Evolutionary conservation across 2,888 invertebrate genomes (phyloP).

Genomic region (Heliothis peltigera): DNA sequence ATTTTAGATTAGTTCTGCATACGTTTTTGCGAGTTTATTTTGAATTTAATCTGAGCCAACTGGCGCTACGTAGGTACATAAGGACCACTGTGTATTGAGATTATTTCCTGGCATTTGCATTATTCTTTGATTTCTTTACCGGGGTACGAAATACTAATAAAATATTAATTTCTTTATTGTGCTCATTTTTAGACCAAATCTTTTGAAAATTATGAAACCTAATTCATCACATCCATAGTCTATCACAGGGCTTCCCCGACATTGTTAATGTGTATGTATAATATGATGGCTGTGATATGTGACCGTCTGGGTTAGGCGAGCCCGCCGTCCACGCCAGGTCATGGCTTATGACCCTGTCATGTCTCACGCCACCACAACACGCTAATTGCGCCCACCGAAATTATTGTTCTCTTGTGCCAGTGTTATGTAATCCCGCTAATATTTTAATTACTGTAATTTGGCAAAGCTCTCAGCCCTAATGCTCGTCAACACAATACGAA

Average conservation of each 20-base stretch:
- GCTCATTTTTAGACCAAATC: neutral
- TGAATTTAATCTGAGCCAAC: neutral
- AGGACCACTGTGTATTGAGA: conserved; percentile 7
- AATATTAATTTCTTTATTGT: neutral
- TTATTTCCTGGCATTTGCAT: too few relatives aligned
- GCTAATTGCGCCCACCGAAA: conserved; percentile 6
- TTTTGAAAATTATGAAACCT: neutral
- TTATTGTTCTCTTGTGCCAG: conserved; percentile 6
- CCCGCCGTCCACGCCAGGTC: conserved; percentile 25
- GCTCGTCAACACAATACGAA: conserved; percentile 8
- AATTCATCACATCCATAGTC: conserved; percentile 15
- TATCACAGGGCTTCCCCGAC: conserved; percentile 47
- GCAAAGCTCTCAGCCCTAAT: conserved; percentile 18
- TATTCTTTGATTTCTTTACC: too few relatives aligned
- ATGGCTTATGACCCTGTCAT: conserved; percentile 35
- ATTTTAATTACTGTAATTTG: conserved; percentile 44
- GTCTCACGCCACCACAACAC: conserved; percentile 28
- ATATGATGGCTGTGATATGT: conserved; percentile 15
- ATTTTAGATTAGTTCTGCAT: neutral
- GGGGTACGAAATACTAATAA: neutral
- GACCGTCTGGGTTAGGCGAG: conserved; percentile 29
- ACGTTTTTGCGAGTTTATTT: neutral
- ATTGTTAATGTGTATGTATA: conserved; percentile 6
- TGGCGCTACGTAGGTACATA: neutral
- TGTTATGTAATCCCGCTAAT: conserved; percentile 10